Percentiles rank a stretch among this genome's conserved stretches.
Evolutionary conservation across 2,888 invertebrate species (phyloP).

Genomic region (Catocala fraxini): DNA sequence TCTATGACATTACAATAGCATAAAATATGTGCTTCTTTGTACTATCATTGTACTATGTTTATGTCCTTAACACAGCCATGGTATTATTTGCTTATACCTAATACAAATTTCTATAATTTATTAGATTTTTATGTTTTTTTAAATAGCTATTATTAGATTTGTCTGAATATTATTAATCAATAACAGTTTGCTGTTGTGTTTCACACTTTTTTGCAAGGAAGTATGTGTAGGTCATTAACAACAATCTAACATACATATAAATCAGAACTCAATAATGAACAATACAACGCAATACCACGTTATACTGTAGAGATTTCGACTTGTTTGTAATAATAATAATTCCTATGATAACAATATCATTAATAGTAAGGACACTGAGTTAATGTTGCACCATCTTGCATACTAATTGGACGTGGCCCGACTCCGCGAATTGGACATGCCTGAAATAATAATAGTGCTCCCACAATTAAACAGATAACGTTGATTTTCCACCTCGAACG

Average conservation of each 20-base stretch:
- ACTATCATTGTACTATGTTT: too few relatives aligned
- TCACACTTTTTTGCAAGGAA: too few relatives aligned
- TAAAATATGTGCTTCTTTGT: too few relatives aligned
- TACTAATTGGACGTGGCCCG: conserved; percentile 79
- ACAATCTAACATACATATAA: not conserved
- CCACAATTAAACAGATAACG: conserved; percentile 81
- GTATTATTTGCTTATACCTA: too few relatives aligned
- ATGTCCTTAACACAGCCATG: too few relatives aligned
- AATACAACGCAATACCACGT: not conserved
- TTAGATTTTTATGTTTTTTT: too few relatives aligned
- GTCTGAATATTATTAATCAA: too few relatives aligned
- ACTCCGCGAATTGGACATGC: conserved; percentile 78
- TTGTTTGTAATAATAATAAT: conserved; percentile 83
- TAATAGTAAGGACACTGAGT: conserved; percentile 86
- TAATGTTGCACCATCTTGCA: conserved; percentile 82
- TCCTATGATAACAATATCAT: conserved; percentile 86
- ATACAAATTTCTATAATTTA: too few relatives aligned
- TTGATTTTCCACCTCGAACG: conserved; percentile 71
- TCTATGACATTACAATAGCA: too few relatives aligned
- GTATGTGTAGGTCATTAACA: not conserved
- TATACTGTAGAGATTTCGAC: conserved; percentile 42
- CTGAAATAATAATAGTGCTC: conserved; percentile 82
- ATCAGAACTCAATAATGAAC: too few relatives aligned
- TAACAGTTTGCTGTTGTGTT: too few relatives aligned
- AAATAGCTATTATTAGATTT: too few relatives aligned